Base-by-base conservation (phyloP, 2,888 invertebrate species). In the Tethea ocularis region DNA sequence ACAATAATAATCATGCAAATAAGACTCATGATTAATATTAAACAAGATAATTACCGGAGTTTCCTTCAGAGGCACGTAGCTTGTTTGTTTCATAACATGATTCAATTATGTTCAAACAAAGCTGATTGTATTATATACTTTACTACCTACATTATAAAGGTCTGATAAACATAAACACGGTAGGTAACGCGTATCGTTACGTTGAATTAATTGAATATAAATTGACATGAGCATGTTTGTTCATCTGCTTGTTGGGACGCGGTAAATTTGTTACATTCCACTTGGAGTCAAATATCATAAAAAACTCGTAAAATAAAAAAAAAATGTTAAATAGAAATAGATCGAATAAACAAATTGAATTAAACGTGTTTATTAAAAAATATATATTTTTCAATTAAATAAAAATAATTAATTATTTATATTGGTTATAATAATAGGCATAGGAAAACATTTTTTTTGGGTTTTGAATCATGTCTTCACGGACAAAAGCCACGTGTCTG, bases 191-290 rank as follows among this genome's bases (percentile, higher is more conserved):
- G 54, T 67, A 61, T 64, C 66, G 65, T 66, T 61, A 52, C 53
- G 61, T 29, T 55, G 64, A 59, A 72, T 75, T 78, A 77, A 82
- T 80, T 75, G 77, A 74, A 77, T 75, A 78, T 74, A 76, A 75
- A 80, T 77, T 80, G 74, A 67, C 66, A 71, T 68, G 70, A 73
- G 67, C 72, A 71, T 74, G 71, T 78, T 80, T 75, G 70, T 73
- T 74, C 66, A 72, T 75, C 71, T 68, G 59, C 61, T 66, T 61
- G 59, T 51, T 60, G 59, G 55, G 58, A 52, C 56, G 61, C 51
- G 64, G 59, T 61, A 71, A 68, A 77, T 72, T 75, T 73, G 69
- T 41, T 60, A 51, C 46, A 60, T 61, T 75, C 68, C 62, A 53
- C 63, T 73, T 69, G 11, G 61, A n/a, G n/a, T n/a, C n/a, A n/a